phyloP scores from a whole-genome alignment of 2,797 vertebrate genomes.

The Halcyon leucocephala region DNA sequence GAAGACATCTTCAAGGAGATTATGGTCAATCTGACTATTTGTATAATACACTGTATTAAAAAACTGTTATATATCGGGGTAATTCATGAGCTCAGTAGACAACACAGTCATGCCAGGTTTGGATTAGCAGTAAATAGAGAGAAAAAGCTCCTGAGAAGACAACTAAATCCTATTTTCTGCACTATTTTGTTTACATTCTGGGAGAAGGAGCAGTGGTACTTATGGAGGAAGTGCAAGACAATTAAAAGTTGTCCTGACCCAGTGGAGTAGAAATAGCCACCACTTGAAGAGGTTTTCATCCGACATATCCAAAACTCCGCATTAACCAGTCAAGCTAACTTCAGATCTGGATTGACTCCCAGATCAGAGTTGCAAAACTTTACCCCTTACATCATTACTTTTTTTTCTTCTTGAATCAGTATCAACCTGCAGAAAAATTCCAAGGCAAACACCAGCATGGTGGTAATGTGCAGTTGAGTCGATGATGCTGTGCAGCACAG shows the following conservation, averaged over 20 bases:
- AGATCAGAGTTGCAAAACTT: neutral
- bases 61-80: neutral
- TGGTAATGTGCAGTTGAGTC: fast-evolving
- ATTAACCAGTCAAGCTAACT: neutral
- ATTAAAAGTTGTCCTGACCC: neutral
- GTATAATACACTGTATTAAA: neutral
- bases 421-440: neutral
- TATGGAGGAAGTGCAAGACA: neutral
- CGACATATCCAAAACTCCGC: neutral
- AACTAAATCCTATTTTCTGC: neutral
- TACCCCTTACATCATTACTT: neutral
- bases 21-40: neutral
- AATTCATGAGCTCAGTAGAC: neutral
- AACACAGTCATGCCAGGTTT: neutral
- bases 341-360: neutral
- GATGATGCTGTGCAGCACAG: neutral
- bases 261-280: neutral
- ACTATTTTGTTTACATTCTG: neutral
- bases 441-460: neutral
- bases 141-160: neutral
- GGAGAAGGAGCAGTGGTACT: neutral
- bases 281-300: neutral
- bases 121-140: neutral
- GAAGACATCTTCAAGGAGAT: neutral
- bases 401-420: neutral